phyloP scores from a whole-genome alignment of 2,797 vertebrate species.

The Tapirus indicus region DNA sequence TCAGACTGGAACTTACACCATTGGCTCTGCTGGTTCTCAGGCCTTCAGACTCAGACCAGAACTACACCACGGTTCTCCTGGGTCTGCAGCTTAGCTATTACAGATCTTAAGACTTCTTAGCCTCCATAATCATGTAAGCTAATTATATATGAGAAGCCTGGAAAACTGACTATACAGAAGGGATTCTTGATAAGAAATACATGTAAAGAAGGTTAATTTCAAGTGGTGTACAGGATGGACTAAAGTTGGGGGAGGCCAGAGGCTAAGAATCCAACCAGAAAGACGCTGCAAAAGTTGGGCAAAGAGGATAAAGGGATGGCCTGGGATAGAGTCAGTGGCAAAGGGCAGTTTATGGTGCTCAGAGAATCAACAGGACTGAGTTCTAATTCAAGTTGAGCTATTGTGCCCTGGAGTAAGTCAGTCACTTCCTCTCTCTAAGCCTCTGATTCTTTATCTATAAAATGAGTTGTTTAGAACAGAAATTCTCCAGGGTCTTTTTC shows the following conservation, averaged over 20 bases:
- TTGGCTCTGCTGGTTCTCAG: background rate
- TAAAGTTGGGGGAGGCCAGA: background rate
- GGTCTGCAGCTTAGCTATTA: background rate
- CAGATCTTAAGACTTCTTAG: background rate
- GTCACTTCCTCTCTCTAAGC: background rate
- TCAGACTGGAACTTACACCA: background rate
- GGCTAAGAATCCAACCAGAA: slow-evolving; percentile 1
- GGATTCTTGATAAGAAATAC: background rate
- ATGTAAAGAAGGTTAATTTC: slow-evolving; percentile 39
- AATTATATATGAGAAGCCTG: background rate
- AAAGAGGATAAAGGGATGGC: background rate
- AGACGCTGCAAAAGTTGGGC: background rate
- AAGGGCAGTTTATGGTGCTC: background rate
- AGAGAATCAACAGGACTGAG: background rate
- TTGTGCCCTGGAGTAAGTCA: background rate
- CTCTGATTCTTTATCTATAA: slow-evolving; percentile 17
- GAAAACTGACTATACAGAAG: background rate
- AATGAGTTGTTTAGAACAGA: slow-evolving; percentile 49
- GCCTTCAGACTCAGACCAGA: background rate
- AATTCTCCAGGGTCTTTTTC: slow-evolving; percentile 15
- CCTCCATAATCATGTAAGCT: background rate
- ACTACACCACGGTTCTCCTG: background rate
- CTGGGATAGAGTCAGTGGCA: background rate
- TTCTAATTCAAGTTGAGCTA: background rate
- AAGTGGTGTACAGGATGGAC: background rate